Evolutionary conservation across 2,113 vertebrate species (phyloP).

Genomic region (Zosterops lateralis): DNA sequence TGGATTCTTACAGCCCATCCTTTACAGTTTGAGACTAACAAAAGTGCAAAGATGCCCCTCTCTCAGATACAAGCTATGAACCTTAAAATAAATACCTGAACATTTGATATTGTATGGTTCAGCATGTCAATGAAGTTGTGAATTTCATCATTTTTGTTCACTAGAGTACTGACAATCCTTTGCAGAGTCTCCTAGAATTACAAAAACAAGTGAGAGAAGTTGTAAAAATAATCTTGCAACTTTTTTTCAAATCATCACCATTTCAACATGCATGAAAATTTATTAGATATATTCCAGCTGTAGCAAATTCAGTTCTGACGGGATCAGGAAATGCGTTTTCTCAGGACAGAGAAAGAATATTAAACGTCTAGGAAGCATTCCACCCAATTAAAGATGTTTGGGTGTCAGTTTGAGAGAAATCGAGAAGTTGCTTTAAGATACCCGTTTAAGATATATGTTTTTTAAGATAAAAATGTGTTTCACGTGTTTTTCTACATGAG

Average conservation of each 20-base stretch:
- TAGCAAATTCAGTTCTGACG: background rate
- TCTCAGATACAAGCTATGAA: background rate
- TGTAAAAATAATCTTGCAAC: background rate
- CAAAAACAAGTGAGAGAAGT: background rate
- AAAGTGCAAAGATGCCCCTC: background rate
- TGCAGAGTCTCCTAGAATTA: constrained; percentile 86
- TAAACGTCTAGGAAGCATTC: background rate
- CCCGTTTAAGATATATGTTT: background rate
- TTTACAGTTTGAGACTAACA: background rate
- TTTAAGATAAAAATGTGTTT: background rate
- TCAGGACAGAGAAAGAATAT: background rate
- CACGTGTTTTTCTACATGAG: background rate
- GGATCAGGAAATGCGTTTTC: background rate
- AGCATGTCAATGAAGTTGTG: constrained; percentile 87
- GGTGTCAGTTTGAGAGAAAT: background rate
- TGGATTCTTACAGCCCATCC: background rate
- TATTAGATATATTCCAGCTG: background rate
- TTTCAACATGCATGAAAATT: background rate
- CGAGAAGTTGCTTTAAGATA: background rate
- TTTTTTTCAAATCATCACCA: background rate
- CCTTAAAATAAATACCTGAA: constrained; percentile 80
- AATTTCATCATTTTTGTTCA: constrained; percentile 92
- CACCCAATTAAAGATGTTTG: background rate
- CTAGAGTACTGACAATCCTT: constrained; percentile 89
- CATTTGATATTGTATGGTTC: constrained; percentile 78